Percentiles rank a stretch among this genome's conserved stretches.
Conservation (phyloP, 2,797 vertebrate genomes). For the Semotilus atromaculatus region DNA sequence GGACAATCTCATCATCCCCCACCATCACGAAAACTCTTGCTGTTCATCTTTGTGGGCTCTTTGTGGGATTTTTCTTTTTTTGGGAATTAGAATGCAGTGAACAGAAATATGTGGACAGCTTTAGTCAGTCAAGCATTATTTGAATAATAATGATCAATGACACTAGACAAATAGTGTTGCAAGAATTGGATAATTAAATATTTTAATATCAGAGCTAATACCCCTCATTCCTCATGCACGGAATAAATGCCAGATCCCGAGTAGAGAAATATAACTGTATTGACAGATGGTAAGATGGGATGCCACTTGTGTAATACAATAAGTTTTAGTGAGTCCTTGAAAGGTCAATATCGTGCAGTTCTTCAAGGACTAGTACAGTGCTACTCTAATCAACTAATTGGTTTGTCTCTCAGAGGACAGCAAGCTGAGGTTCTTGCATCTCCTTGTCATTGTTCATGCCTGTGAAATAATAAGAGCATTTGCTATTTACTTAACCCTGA, state of each 20-base stretch:
- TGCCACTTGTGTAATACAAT: conserved; percentile 17
- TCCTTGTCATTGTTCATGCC: neutral
- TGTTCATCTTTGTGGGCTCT: conserved; percentile 6
- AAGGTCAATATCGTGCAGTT: conserved; percentile 41
- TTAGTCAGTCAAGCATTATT: neutral
- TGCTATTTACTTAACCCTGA: neutral
- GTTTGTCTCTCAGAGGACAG: conserved; percentile 29
- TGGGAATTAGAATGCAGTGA: neutral
- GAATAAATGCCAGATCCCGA: conserved; percentile 11
- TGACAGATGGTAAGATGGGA: neutral
- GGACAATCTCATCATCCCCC: conserved; percentile 9
- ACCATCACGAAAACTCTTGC: conserved; percentile 16
- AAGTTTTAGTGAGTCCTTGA: conserved; percentile 45
- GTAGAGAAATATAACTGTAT: conserved; percentile 10
- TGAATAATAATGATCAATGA: neutral
- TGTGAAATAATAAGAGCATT: conserved; percentile 11
- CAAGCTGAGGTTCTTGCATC: neutral
- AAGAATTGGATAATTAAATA: neutral
- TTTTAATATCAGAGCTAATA: conserved; percentile 12
- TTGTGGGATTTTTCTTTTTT: neutral
- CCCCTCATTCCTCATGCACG: neutral
- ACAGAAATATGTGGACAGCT: neutral
- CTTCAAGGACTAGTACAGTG: conserved; percentile 25
- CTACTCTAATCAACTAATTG: conserved; percentile 49
- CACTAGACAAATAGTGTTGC: neutral